phyloP scores from a whole-genome alignment of 2,797 vertebrate species.

The Squalus acanthias region DNA sequence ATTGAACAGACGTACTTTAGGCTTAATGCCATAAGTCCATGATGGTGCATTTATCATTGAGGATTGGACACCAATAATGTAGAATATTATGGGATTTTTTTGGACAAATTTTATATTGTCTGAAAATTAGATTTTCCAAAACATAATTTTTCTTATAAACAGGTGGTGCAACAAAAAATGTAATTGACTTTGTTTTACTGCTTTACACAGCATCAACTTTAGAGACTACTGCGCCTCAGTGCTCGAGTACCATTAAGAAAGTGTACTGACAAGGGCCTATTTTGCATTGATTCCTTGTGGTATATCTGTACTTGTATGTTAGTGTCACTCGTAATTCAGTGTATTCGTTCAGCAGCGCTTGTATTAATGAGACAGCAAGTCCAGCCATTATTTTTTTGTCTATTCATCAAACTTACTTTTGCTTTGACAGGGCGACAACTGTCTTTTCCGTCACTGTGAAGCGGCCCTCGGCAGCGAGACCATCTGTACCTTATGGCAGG shows the following conservation, averaged over 20 bases:
- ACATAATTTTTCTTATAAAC: background rate
- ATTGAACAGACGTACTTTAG: background rate
- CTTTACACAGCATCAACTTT: background rate
- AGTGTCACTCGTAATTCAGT: background rate
- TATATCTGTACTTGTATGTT: background rate
- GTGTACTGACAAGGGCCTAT: background rate
- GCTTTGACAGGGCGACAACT: constrained; percentile 73
- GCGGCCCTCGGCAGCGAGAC: constrained; percentile 85
- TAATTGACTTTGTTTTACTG: background rate
- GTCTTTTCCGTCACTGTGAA: constrained; percentile 87
- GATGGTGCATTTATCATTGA: background rate
- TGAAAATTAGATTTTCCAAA: background rate
- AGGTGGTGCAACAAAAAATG: background rate
- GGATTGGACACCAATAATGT: background rate
- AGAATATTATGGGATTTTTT: background rate
- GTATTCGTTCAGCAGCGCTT: constrained; percentile 21
- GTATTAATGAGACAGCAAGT: constrained; percentile 27
- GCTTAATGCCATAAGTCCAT: background rate
- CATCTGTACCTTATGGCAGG: constrained; percentile 84
- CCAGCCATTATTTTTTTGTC: background rate
- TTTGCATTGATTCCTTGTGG: background rate
- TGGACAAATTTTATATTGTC: background rate
- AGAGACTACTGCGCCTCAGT: no score
- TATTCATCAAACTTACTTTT: background rate
- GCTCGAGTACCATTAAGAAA: background rate